phyloP scores from a whole-genome alignment of 2,113 vertebrate species.

The Myrmecobius fasciatus region DNA sequence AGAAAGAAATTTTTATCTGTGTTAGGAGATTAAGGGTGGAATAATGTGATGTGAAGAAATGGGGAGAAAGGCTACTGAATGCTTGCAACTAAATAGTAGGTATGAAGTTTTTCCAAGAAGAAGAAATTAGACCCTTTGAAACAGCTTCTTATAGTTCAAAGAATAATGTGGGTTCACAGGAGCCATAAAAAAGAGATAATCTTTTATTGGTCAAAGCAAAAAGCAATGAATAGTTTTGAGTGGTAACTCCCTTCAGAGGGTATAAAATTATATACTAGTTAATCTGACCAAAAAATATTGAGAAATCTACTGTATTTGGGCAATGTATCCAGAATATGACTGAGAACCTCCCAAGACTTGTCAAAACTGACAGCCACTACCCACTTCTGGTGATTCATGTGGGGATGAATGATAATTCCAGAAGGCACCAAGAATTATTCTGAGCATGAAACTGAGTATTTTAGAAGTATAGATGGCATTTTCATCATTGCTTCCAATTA shows the following conservation, averaged over 20 bases:
- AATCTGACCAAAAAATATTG: not conserved
- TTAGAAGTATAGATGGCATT: not conserved
- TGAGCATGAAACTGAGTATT: not conserved
- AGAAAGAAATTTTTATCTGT: not conserved
- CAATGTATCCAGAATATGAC: not conserved
- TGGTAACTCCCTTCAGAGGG: not conserved
- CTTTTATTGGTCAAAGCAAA: not conserved
- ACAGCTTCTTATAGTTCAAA: not conserved
- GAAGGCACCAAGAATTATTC: not conserved
- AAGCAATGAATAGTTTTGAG: not conserved
- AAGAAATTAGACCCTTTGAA: not conserved
- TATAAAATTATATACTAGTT: not conserved
- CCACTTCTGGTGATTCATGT: constrained; percentile 1
- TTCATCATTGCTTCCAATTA: not conserved
- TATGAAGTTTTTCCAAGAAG: not conserved
- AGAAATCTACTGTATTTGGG: not conserved
- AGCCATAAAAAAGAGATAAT: not conserved
- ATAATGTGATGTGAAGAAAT: not conserved
- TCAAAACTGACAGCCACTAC: not conserved
- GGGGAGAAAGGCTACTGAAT: not conserved
- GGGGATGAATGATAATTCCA: not conserved
- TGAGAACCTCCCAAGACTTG: not conserved
- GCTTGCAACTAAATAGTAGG: not conserved
- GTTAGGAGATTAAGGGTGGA: not conserved
- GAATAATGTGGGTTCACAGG: not conserved